A percentile compares a stretch with the other conserved stretches of the same genome.
phyloP scores from a whole-genome alignment of 2,113 vertebrate genomes.

The Prinia subflava region DNA sequence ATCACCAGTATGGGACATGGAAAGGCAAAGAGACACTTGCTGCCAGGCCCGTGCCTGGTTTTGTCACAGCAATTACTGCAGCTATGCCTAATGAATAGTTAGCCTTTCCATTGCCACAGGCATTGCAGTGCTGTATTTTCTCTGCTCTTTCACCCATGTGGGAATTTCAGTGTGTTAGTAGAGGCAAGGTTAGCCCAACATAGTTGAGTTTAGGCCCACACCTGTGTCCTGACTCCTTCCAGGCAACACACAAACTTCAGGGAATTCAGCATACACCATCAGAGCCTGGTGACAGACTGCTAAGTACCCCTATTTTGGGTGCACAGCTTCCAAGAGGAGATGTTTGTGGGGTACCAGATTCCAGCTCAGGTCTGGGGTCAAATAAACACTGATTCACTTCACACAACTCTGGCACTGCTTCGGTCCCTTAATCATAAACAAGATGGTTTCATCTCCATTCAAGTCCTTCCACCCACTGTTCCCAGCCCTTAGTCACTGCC shows the following conservation, averaged over 20 bases:
- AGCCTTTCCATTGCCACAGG: not conserved
- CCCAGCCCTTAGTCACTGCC: constrained; percentile 14
- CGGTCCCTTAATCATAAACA: not conserved
- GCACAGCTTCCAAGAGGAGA: not conserved
- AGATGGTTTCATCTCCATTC: not conserved
- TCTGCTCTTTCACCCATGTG: not conserved
- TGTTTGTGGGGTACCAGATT: not conserved
- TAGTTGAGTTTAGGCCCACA: not conserved
- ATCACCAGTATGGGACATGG: not conserved
- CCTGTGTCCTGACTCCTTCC: not conserved
- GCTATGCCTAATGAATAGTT: not conserved
- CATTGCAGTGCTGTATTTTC: not conserved
- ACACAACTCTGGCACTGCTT: not conserved
- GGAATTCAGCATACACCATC: not conserved
- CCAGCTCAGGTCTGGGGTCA: not conserved
- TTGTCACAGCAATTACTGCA: not conserved
- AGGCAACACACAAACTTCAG: not conserved
- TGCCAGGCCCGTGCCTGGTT: not conserved
- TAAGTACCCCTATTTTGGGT: not conserved
- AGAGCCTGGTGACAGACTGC: not conserved
- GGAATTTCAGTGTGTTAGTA: not conserved
- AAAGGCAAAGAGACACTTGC: not conserved
- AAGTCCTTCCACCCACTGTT: constrained; percentile 24
- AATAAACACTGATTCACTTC: not conserved
- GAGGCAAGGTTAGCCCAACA: not conserved